Evolutionary conservation across 2,113 vertebrate genomes (phyloP), one percentile per base, ranked within the genome.

Genomic region (Rostratula benghalensis): DNA sequence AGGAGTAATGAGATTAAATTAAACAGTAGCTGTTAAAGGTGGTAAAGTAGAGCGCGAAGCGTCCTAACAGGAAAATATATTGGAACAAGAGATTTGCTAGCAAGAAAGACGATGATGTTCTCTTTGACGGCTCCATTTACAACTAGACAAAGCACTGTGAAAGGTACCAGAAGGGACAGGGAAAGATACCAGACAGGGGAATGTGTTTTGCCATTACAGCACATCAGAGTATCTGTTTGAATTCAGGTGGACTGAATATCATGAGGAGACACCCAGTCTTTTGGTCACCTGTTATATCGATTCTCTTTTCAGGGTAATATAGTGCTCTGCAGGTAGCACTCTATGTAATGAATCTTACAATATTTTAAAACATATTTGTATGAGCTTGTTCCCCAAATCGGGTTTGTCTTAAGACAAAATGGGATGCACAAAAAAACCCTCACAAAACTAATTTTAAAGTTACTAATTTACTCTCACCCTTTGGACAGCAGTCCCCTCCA

Each of bases 171-270:
- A 71, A 75, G 33, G 25, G 57, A 35, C 11, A 64, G 35, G 61
- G 28, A 80, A 53, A n/a, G n/a, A n/a, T n/a, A n/a, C n/a, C n/a
- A n/a, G n/a, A n/a, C n/a, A n/a, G n/a, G 11, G 86, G 31, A 39
- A 73, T 0, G 0, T n/a, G 7, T 22, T 59, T 51, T 82, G 60
- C 11, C 37, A 7, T 25, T 35, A 10, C 8, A 67, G 33, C 1
- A 0, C 35, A 90, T 48, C 30, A 51, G 65, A 85, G 11, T 57
- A 67, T 39, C 59, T 39, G 13, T 43, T 35, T 51, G 31, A 88
- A 75, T 65, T 79, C 25, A 64, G 45, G 59, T 35, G 27, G 73
- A 80, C 51, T 14, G 46, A 46, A 19, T 10, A 4, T 21, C 0
- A 53, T 6, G 12, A 57, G 64, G 82, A 31, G 27, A 45, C 9